These are phyloP conservation scores for Pitangus sulphuratus DNA, from an alignment of 2,797 vertebrate genomes.

Conservation along the genomic window DNA sequence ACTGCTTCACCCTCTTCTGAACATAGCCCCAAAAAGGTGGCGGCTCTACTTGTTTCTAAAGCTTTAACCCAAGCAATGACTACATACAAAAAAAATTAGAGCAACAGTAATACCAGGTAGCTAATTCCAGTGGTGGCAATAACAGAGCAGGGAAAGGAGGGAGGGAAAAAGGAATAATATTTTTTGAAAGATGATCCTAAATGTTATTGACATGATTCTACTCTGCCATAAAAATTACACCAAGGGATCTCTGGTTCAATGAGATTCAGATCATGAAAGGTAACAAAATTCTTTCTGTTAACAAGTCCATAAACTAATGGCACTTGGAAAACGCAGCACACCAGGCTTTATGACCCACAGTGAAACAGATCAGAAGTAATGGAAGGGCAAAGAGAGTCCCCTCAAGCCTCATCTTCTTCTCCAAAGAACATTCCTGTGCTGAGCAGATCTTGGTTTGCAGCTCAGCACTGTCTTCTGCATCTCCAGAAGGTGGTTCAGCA, in stretches of 20 bases:
- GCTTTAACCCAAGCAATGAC: neutral
- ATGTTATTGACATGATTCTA: neutral
- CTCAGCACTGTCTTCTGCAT: neutral
- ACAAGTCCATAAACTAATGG: slow-evolving; percentile 29
- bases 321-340: neutral
- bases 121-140: neutral
- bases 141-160: neutral
- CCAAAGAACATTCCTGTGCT: neutral
- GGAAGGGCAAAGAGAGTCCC: neutral
- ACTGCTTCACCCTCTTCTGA: neutral
- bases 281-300: slow-evolving; percentile 10
- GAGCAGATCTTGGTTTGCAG: neutral
- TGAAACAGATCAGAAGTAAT: neutral
- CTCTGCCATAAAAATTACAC: neutral
- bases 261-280: slow-evolving; percentile 18
- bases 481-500: neutral
- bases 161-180: neutral
- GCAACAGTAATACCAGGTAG: neutral
- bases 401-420: neutral
- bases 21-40: neutral
- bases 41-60: neutral
- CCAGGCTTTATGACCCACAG: neutral
- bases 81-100: neutral
- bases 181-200: neutral
- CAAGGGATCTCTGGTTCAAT: neutral